Base-by-base conservation (phyloP, 2,797 vertebrate species). In the Dipus sagitta region DNA sequence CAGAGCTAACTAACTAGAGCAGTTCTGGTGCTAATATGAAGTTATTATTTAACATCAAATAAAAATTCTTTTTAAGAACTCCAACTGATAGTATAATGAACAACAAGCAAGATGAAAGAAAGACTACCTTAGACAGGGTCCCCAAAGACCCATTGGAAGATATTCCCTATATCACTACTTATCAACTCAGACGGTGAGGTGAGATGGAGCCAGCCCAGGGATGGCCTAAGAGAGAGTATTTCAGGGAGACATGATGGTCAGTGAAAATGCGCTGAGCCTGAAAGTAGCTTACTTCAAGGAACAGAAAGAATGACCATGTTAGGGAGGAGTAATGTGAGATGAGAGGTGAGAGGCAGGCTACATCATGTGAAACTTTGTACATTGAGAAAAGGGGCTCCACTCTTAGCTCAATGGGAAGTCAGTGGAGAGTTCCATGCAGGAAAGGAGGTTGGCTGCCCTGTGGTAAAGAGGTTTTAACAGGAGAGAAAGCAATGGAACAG, bases 41-140 rank as follows among this genome's bases (percentile, higher is more conserved):
- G 30, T 54, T 85, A 76, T 81, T 84, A 62, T 2, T 77, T 93
- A 70, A 71, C 34, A 47, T 86, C 65, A 95, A 67, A 80, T 88
- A 74, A 79, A 68, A 86, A 21, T 38, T 86, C 12, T 11, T 62
- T 74, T 92, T 78, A 75, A n/a, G 60, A 93, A 93, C 54, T 62
- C 42, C 70, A 90, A 34, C 24, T 54, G 28, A 17, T 68, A 17
- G 20, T 14, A 24, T 78, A 67, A 42, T 11, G 52, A 38, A 76
- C 4, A 88, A n/a, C 1, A 7, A 70, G 2, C 2, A 30, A 12
- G n/a, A 86, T 4, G 42, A 52, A 28, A 85, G 9, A 15, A 60
- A 10, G n/a, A 47, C 13, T 84, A 18, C 8, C 15, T 90, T 64
- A 79, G 47, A 34, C 9, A 28, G 42, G n/a, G 28, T 7, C 76